A percentile compares a stretch with the other conserved stretches of the same genome.
Evolutionary conservation across 92 coral and sea anemone genomes (phyloP).

Genomic region (Heliopora coerulea): DNA sequence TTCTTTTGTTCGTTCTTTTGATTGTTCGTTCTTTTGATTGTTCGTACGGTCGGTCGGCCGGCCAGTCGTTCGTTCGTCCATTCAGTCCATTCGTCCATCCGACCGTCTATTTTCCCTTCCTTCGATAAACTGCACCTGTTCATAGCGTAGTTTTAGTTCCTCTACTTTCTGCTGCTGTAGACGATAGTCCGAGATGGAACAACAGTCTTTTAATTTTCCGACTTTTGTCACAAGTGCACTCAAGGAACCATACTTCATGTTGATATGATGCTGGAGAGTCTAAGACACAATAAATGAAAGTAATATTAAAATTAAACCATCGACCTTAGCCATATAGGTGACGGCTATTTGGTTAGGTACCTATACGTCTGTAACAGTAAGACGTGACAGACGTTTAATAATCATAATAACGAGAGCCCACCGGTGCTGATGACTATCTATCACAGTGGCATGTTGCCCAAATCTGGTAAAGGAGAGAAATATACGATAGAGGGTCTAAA

Average conservation of each 20-base stretch:
- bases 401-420: too few species aligned
- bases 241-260: slow-evolving; percentile 80
- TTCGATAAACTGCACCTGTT: slow-evolving; percentile 66
- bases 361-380: too few species aligned
- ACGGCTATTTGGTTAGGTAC: too few species aligned
- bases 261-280: slow-evolving; percentile 85
- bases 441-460: too few species aligned
- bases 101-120: too few species aligned
- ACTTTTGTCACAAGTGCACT: slow-evolving; percentile 78
- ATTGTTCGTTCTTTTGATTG: too few species aligned
- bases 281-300: slow-evolving; percentile 21
- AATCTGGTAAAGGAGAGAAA: too few species aligned
- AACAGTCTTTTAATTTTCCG: slow-evolving; percentile 66
- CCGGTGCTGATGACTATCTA: too few species aligned
- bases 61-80: background rate
- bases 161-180: slow-evolving; percentile 76
- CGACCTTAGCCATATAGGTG: too few species aligned
- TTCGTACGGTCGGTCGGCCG: background rate
- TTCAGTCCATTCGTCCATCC: background rate
- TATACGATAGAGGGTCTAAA: too few species aligned
- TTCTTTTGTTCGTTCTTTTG: background rate
- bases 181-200: slow-evolving; percentile 75
- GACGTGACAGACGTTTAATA: too few species aligned
- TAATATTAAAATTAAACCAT: background rate
- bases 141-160: slow-evolving; percentile 90